Evolutionary conservation across 2,113 vertebrate genomes (phyloP).

Genomic region (Callochromis pleurospilus): DNA sequence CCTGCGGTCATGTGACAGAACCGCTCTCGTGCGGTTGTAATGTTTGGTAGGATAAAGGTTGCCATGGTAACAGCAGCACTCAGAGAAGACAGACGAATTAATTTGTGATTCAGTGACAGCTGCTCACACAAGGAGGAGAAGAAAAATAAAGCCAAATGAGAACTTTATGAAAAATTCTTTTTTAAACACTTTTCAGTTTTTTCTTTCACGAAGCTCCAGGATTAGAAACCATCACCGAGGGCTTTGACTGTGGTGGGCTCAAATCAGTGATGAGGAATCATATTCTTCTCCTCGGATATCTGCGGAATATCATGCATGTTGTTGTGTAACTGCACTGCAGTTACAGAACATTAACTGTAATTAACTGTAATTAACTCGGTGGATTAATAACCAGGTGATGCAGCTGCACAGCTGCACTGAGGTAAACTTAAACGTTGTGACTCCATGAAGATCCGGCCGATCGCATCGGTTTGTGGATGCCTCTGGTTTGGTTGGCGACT

Average conservation of each 20-base stretch:
- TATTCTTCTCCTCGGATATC: not conserved
- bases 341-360: no score
- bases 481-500: no score
- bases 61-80: not conserved
- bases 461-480: no score
- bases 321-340: not conserved
- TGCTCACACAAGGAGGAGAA: not conserved
- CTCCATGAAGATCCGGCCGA: rapidly evolving
- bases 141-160: not conserved
- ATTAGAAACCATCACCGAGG: not conserved
- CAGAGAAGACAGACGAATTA: not conserved
- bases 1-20: not conserved
- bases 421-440: not conserved
- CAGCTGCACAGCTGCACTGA: not conserved
- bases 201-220: not conserved
- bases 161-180: not conserved
- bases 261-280: not conserved
- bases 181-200: not conserved
- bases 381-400: not conserved
- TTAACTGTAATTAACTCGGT: not conserved
- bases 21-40: not conserved
- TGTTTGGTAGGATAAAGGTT: not conserved
- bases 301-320: not conserved
- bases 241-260: not conserved
- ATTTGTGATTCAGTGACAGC: not conserved